Evolutionary conservation across 1,140 invertebrate genomes (phyloP), one percentile per base, ranked within the genome.

Genomic region (Cardiocondyla obscurior): DNA sequence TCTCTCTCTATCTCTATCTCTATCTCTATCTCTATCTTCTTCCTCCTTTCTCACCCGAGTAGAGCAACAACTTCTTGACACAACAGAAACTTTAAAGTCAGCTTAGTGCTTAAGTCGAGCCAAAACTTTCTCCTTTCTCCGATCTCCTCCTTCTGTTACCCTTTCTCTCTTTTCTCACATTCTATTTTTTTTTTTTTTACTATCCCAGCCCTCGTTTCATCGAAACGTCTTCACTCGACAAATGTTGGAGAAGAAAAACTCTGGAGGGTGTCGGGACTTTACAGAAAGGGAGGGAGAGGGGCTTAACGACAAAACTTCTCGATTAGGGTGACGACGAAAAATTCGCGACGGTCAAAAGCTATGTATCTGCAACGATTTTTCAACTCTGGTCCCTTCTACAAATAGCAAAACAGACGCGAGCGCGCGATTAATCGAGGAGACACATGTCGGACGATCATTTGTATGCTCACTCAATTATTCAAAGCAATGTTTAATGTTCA

Each of bases 1-100:
- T 30, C 44, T 36, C 67, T 53, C 46, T 51, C 30, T 36, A 62
- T 88, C 72, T 83, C 79, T 28, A n/a, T 42, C 57, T 19, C 25
- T 46, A 10, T 22, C 62, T 85, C 86, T 89, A 67, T 83, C 77
- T 25, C 25, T 30, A 16, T 16, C 14, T 62, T 28, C 39, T 25
- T 14, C 5, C 12, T 25, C 30, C 6, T 16, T 25, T 39, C 22
- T n/a, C n/a, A 14, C 14, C 51, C 46, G 70, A 58, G 16, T 42
- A 12, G n/a, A 16, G 7, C 33, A 53, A 73, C 65, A 90, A 91
- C 84, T 92, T 92, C 85, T 90, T 92, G 88, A 87, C 83, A 87
- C 87, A 89, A 85, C 83, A 87, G 65, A 86, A 91, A 90, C 84
- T 92, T 91, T 88, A 81, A 87, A 91, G 87, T 89, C 87, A 89